Evolutionary conservation across 2,888 invertebrate genomes (phyloP).

Genomic region (Orthosia cruda): DNA sequence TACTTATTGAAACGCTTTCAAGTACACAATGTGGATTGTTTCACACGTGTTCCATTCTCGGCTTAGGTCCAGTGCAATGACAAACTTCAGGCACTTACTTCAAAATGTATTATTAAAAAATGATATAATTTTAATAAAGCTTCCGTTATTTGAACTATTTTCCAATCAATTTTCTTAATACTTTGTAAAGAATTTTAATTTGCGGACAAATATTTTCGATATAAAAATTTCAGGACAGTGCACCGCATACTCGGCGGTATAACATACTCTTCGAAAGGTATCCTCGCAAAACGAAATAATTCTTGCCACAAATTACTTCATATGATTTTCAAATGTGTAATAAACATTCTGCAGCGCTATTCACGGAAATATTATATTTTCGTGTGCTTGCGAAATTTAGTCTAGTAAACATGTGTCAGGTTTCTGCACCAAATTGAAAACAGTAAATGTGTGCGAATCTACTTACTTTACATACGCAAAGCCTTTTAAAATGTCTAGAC

Average conservation of each 20-base stretch:
- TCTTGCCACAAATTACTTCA: conserved; percentile 60
- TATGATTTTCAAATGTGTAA: conserved; percentile 59
- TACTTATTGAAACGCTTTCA: neutral
- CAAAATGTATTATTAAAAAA: no score
- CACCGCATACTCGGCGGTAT: conserved; percentile 32
- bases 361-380: conserved; percentile 49
- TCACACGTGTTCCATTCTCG: neutral
- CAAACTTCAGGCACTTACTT: neutral
- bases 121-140: neutral
- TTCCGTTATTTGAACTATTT: conserved; percentile 11
- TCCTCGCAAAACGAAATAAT: conserved; percentile 43
- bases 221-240: conserved; percentile 55
- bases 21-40: neutral
- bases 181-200: conserved; percentile 58
- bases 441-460: neutral
- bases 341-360: conserved; percentile 50
- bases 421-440: conserved; percentile 30
- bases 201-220: conserved; percentile 59
- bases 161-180: conserved; percentile 19
- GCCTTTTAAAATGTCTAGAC: neutral
- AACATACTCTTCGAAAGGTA: conserved; percentile 45
- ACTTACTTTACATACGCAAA: neutral
- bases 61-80: neutral
- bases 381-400: conserved; percentile 40
- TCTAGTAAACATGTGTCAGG: conserved; percentile 26